Evolutionary conservation across 2,888 invertebrate genomes (phyloP), one percentile per base, ranked within the genome.

Genomic region (Dicyrtoma fusca): DNA sequence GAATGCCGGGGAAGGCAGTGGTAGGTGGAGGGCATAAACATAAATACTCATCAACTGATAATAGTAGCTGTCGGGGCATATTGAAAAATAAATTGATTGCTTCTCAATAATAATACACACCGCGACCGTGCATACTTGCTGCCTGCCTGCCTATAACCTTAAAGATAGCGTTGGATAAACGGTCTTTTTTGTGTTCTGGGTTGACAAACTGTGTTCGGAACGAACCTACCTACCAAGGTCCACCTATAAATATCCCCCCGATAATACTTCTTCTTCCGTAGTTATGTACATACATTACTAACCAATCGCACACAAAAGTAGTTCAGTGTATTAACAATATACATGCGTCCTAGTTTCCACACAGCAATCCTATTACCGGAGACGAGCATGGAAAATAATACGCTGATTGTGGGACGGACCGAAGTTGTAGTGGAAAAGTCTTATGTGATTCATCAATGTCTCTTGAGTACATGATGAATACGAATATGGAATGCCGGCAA

Each of bases 401-500:
- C 8, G 34, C 4, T 8, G 34, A 34, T 34, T 34, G 34, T 34
- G 34, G 34, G 34, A 34, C 34, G 34, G 8, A 34, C 34, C 34
- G 34, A 8, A 34, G 34, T 3, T 34, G 34, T 34, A 34, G 34
- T 8, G 8, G 34, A 8, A 34, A 34, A 5, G 34, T 23, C 19
- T 51, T 19, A n/a, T 47, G 65, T 49, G 70, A 70, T 70, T 70
- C 62, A 70, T 70, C 70, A 70, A 47, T 62, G 70, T 70, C 70
- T 8, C 23, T 55, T 57, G 14, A 3, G 13, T 64, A 34, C 25
- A 61, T 44, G 26, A 61, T 26, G 42, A 53, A 53, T 53, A 14
- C n/a, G 26, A 17, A 53, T 26, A 63, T 44, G 47, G 61, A 45
- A 70, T 34, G 49, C 53, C 14, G 1, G 42, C 5, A 42, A 57